Evolutionary conservation across 2,888 invertebrate species (phyloP).

Genomic region (Drosophila algonquin): DNA sequence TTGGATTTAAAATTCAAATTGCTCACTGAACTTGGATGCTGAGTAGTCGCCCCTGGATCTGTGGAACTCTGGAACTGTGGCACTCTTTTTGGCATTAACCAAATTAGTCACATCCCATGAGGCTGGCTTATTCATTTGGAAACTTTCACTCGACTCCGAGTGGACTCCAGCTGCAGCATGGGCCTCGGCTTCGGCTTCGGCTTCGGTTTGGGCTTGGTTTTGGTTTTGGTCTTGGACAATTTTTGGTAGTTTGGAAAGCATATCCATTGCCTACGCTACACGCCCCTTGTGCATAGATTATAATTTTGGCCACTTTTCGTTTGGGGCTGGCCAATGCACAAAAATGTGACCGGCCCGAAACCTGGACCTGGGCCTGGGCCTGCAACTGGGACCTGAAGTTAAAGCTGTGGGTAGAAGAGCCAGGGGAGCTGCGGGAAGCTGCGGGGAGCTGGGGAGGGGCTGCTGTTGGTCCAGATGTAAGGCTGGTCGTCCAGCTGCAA

Average conservation of each 20-base stretch:
- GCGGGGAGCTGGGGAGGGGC: constrained; percentile 3
- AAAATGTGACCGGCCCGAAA: constrained; percentile 44
- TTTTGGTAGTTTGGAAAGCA: constrained; percentile 33
- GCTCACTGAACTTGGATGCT: background rate
- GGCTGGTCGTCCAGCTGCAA: constrained; percentile 50
- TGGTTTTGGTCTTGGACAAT: constrained; percentile 11
- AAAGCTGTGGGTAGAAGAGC: constrained; percentile 4
- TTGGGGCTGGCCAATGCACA: constrained; percentile 48
- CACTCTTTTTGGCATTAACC: constrained; percentile 29
- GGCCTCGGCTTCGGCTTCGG: constrained; percentile 8
- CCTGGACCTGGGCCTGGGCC: background rate
- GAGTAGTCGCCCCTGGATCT: background rate
- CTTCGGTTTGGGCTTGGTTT: constrained; percentile 12
- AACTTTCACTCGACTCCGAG: constrained; percentile 29
- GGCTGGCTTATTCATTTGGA: constrained; percentile 13
- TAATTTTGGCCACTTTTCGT: constrained; percentile 40
- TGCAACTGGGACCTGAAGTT: background rate
- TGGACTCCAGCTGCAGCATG: constrained; percentile 5
- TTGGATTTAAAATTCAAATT: background rate
- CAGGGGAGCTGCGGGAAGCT: background rate
- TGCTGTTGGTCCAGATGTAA: constrained; percentile 58
- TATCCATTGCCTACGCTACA: constrained; percentile 40
- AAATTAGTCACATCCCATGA: constrained; percentile 37
- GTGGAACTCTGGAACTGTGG: background rate
- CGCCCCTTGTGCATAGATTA: constrained; percentile 67